phyloP scores from a whole-genome alignment of 2,888 invertebrate genomes.

The Drosophila kambysellisi region DNA sequence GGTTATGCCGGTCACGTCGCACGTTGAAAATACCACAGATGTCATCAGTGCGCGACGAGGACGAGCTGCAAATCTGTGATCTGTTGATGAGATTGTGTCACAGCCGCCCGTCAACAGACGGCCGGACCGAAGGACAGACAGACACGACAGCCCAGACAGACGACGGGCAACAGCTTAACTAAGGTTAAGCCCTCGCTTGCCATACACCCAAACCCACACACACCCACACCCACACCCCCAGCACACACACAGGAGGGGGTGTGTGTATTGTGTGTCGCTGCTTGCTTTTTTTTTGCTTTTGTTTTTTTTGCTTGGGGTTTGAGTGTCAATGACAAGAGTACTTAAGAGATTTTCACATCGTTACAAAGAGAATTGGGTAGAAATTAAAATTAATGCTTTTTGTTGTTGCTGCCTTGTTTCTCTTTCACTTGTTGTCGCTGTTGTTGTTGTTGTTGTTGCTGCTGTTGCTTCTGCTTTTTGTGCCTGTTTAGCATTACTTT shows the following conservation, averaged over 20 bases:
- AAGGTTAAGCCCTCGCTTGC: conserved; percentile 74
- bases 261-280: conserved; percentile 31
- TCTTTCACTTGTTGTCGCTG: conserved; percentile 22
- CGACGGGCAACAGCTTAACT: conserved; percentile 75
- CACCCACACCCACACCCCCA: conserved; percentile 10
- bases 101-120: conserved; percentile 69
- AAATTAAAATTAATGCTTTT: conserved; percentile 82
- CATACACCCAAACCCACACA: conserved; percentile 20
- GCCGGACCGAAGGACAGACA: conserved; percentile 2
- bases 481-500: conserved; percentile 3
- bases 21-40: conserved; percentile 82
- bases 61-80: conserved; percentile 78
- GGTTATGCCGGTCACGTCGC: conserved; percentile 81
- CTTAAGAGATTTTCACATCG: conserved; percentile 84
- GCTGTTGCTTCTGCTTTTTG: conserved; percentile 13
- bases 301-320: conserved; percentile 54
- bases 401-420: conserved; percentile 31
- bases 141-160: conserved; percentile 12
- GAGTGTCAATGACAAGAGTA: conserved; percentile 82
- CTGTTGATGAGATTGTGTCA: conserved; percentile 82
- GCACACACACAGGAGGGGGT: conserved; percentile 12
- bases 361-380: conserved; percentile 80
- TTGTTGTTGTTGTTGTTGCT: conserved; percentile 1
- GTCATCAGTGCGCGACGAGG: conserved; percentile 80
- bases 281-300: conserved; percentile 10